Conservation (phyloP, 2,888 invertebrate species). For the Zygaena filipendulae region DNA sequence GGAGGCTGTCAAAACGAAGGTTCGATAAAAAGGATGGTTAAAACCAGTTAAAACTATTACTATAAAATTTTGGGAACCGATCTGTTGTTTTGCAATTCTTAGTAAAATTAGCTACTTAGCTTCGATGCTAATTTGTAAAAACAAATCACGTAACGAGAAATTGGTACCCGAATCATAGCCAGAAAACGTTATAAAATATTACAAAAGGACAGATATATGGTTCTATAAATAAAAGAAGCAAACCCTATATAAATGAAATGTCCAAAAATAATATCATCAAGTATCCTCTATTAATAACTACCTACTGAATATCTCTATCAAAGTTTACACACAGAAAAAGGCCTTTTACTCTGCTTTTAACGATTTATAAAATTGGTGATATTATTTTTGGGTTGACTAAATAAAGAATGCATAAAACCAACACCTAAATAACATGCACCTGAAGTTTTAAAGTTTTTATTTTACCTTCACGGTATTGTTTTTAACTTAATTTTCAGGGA, state of each 20-base stretch:
- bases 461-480: constrained; percentile 58
- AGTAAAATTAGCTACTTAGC: neutral
- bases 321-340: too few species aligned
- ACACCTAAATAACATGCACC: constrained; percentile 54
- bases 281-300: too few species aligned
- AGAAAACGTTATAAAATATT: constrained; percentile 17
- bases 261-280: constrained; percentile 42
- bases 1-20: constrained; percentile 74
- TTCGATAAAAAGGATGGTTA: constrained; percentile 65
- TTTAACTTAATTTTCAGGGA: constrained; percentile 53
- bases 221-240: constrained; percentile 48
- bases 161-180: neutral
- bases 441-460: constrained; percentile 54
- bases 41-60: constrained; percentile 29
- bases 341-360: constrained; percentile 32
- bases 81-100: too few species aligned
- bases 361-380: constrained; percentile 17
- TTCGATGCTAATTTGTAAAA: too few species aligned
- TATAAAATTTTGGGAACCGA: too few species aligned
- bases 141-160: too few species aligned
- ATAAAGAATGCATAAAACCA: constrained; percentile 49
- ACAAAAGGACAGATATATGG: constrained; percentile 35
- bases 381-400: constrained; percentile 25
- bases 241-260: constrained; percentile 37
- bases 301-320: too few species aligned